These are phyloP conservation scores for Danionella cerebrum DNA, from an alignment of 2,113 vertebrate species.

Conservation along the genomic window DNA sequence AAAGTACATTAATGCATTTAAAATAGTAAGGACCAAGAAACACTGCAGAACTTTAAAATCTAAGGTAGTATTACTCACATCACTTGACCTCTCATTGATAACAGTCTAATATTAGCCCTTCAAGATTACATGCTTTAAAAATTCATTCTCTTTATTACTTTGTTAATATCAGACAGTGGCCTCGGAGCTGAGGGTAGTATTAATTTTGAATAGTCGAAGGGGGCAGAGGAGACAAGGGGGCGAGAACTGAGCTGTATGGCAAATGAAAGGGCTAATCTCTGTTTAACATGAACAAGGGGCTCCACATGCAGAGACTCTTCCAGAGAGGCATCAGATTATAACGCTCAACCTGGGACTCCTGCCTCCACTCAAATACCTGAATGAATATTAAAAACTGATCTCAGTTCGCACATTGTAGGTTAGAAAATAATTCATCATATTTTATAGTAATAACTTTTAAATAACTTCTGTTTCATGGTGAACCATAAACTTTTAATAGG, in stretches of 20 bases:
- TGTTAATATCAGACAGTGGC: constrained; percentile 59
- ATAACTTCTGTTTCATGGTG: too few relatives aligned
- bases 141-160: constrained; percentile 65
- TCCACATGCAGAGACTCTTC: too few relatives aligned
- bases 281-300: constrained; percentile 27
- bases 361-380: background rate
- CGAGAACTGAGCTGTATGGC: constrained; percentile 38
- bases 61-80: constrained; percentile 37
- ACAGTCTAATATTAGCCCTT: constrained; percentile 55
- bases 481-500: too few relatives aligned
- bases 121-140: constrained; percentile 59
- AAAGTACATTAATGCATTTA: too few relatives aligned
- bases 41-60: constrained; percentile 1
- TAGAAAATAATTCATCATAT: background rate
- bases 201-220: constrained; percentile 53
- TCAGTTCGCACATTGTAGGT: background rate
- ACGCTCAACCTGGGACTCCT: background rate
- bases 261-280: constrained; percentile 29
- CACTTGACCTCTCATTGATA: constrained; percentile 49
- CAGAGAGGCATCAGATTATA: background rate
- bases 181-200: constrained; percentile 49
- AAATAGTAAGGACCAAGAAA: constrained; percentile 1
- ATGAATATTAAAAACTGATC: background rate
- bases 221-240: constrained; percentile 50
- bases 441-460: background rate